Evolutionary conservation across 1,140 invertebrate species (phyloP).

Genomic region (Drosophila parvula): DNA sequence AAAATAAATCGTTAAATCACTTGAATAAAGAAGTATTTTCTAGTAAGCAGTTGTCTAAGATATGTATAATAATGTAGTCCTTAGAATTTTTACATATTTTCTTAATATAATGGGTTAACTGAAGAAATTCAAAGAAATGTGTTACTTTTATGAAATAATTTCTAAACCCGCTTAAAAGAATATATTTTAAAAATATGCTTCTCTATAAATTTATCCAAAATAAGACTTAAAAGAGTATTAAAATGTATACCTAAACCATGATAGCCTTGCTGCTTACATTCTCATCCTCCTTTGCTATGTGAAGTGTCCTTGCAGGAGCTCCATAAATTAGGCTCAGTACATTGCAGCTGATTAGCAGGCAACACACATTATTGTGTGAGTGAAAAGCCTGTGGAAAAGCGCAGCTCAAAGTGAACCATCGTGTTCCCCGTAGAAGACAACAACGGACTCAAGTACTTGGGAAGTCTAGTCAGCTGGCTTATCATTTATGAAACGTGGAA

Average conservation of each 20-base stretch:
- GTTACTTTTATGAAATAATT: background rate
- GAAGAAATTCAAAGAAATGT: too few relatives aligned
- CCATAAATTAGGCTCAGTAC: conserved; percentile 48
- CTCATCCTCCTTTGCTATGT: background rate
- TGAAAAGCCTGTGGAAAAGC: conserved; percentile 38
- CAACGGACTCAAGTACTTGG: conserved; percentile 22
- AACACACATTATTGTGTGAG: conserved; percentile 27
- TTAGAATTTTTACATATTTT: too few relatives aligned
- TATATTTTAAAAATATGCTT: background rate
- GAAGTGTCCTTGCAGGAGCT: conserved; percentile 10
- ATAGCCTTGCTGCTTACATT: background rate
- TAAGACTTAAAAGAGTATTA: background rate
- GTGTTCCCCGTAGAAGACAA: background rate
- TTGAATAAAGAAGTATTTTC: background rate
- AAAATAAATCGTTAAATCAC: background rate
- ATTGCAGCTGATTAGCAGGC: conserved; percentile 49
- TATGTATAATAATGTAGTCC: too few relatives aligned
- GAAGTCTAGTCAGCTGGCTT: conserved; percentile 50
- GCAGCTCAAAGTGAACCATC: conserved; percentile 30
- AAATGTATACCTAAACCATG: too few relatives aligned
- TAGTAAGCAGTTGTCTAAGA: background rate
- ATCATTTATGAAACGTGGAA: conserved; percentile 39
- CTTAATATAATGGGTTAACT: too few relatives aligned
- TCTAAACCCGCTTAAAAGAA: background rate
- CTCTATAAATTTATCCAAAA: background rate